Conservation (phyloP, 2,888 invertebrate species). For the Tillus elongatus region DNA sequence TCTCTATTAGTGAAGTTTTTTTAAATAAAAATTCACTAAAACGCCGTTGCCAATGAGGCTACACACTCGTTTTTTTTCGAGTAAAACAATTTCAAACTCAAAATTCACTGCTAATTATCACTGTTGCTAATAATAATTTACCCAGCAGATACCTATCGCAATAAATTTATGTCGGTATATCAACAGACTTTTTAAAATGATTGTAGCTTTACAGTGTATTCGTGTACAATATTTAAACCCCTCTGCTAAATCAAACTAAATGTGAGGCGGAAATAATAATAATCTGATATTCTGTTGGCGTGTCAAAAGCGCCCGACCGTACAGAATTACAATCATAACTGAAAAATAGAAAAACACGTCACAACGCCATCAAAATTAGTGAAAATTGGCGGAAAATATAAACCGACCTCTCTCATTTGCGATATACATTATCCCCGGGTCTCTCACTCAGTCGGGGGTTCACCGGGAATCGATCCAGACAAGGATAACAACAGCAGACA, state of each 20-base stretch:
- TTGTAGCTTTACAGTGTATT: too few species aligned
- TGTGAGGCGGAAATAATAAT: conserved; percentile 39
- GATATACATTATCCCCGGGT: conserved; percentile 14
- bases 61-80: too few species aligned
- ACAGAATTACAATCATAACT: conserved; percentile 41
- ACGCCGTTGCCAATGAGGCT: too few species aligned
- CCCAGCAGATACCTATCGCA: too few species aligned
- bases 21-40: too few species aligned
- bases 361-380: conserved; percentile 44
- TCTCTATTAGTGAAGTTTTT: too few species aligned
- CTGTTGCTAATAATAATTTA: too few species aligned
- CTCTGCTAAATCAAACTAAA: conserved; percentile 23
- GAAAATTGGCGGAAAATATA: conserved; percentile 43
- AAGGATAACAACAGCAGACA: background rate
- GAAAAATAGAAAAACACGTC: conserved; percentile 42
- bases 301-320: conserved; percentile 34
- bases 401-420: conserved; percentile 30
- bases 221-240: too few species aligned
- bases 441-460: background rate
- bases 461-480: background rate
- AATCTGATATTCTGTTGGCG: conserved; percentile 35
- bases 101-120: too few species aligned
- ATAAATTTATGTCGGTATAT: too few species aligned
- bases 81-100: too few species aligned
- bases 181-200: too few species aligned